Base-by-base conservation (phyloP, 2,113 vertebrate genomes). In the Cyprichromis sp. region DNA sequence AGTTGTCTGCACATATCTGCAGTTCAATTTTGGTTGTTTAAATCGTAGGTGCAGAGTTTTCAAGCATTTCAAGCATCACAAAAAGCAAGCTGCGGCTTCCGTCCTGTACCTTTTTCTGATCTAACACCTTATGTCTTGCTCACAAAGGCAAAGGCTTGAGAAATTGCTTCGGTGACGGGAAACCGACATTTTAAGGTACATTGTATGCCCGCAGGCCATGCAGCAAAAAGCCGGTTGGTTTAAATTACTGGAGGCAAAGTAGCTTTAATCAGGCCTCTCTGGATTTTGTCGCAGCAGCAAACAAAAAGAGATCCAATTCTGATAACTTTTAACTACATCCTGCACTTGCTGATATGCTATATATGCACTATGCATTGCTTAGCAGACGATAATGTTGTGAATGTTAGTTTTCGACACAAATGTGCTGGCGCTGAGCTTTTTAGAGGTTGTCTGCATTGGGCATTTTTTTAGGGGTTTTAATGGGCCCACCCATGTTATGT, bases 211-310 rank as follows among this genome's bases (percentile, higher is more conserved):
- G 40, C 47, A 86, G 91, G 89, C 83, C 53, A 78, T 36, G 36
- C 9, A 61, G 68, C 63, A 80, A 42, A 88, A 85, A 55, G 21
- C 61, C 14, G 79, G 81, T 91, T 82, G 83, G 80, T 90, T 76
- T 54, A 87, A 87, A 86, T 87, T 68, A 84, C 91, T 86, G 80
- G 12, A 87, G 84, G 87, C 80, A 86, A 82, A 82, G 40, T 34
- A 61, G 68, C 84, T 89, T 87, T 91, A 88, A 93, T 93, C 88
- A 88, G 59, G 66, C 81, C 88, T 89, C 50, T 17, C 29, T 87
- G 82, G 83, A 31, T 61, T 82, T 88, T 16, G 45, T 89, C 78
- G 81, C 63, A 83, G 53, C 36, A 86, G 86, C 24, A 78, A 78
- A 84, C 78, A 45, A 85, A 63, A 79, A 83, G 83, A 88, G 40